These are phyloP conservation scores for Rhynchopsitta pachyrhyncha DNA, from an alignment of 2,113 vertebrate species.

Conservation along the genomic window DNA sequence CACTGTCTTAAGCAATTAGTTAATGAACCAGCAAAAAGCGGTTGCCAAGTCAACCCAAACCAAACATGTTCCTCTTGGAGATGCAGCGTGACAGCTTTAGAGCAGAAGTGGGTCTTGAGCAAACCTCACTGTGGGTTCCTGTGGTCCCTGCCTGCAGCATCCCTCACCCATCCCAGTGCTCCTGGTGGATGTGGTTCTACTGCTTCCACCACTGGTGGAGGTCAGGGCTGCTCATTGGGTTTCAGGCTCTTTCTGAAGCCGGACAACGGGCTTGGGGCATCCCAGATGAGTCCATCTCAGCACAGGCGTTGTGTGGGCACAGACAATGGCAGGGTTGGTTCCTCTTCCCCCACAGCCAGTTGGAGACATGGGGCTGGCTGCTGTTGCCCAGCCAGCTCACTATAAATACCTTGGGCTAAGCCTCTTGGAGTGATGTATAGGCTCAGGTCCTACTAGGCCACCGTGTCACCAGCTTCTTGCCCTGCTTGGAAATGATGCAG, in stretches of 20 bases:
- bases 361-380: background rate
- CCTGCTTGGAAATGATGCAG: background rate
- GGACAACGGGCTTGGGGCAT: background rate
- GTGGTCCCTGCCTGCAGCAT: background rate
- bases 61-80: background rate
- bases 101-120: background rate
- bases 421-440: background rate
- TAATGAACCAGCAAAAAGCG: conserved; percentile 33
- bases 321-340: background rate
- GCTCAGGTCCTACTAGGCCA: conserved; percentile 30
- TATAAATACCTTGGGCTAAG: background rate
- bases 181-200: background rate
- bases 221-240: background rate
- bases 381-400: background rate
- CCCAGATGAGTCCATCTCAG: background rate
- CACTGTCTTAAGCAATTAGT: conserved; percentile 11
- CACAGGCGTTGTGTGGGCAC: accelerated
- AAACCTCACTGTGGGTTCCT: background rate
- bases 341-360: background rate
- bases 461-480: background rate
- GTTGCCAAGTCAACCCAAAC: conserved; percentile 48
- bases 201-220: background rate
- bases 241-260: background rate
- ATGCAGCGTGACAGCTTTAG: conserved; percentile 16
- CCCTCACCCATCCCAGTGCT: background rate